These are phyloP conservation scores for Germaria angustata DNA, from an alignment of 2,888 invertebrate species.

Conservation along the genomic window DNA sequence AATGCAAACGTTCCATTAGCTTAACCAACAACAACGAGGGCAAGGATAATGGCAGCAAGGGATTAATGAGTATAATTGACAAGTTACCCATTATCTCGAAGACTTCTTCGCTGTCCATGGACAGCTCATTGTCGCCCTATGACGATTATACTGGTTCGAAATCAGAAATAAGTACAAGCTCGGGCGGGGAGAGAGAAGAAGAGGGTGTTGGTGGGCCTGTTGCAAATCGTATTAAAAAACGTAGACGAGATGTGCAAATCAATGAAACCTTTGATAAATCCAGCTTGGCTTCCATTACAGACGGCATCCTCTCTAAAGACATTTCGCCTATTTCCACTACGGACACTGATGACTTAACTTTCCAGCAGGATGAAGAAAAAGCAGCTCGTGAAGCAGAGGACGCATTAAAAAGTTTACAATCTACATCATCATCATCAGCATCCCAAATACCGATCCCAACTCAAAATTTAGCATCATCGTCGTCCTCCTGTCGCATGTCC, in stretches of 20 bases:
- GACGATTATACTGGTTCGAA: constrained; percentile 79
- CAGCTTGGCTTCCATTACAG: constrained; percentile 79
- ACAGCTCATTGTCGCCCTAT: constrained; percentile 79
- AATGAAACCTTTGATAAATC: constrained; percentile 80
- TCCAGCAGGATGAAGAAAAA: constrained; percentile 79
- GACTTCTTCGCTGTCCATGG: constrained; percentile 79
- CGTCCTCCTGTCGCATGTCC: constrained; percentile 74
- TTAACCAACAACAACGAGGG: constrained; percentile 72
- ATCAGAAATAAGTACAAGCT: constrained; percentile 78
- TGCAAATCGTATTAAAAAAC: constrained; percentile 73
- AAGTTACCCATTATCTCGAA: constrained; percentile 80
- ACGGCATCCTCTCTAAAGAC: constrained; percentile 79
- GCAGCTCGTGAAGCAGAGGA: constrained; percentile 71
- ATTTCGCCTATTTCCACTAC: constrained; percentile 79
- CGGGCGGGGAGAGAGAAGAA: constrained; percentile 69
- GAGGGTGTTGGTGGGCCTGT: constrained; percentile 66
- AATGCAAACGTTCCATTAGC: constrained; percentile 79
- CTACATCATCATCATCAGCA: constrained; percentile 31
- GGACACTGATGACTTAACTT: constrained; percentile 80
- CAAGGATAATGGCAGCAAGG: constrained; percentile 70
- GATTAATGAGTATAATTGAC: constrained; percentile 80
- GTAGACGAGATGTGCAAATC: constrained; percentile 78
- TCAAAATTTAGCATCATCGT: constrained; percentile 68
- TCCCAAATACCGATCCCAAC: constrained; percentile 67
- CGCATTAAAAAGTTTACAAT: constrained; percentile 64